Percentiles rank a stretch among this genome's conserved stretches.
These are phyloP conservation scores for Eurytoma californica DNA, from an alignment of 2,888 invertebrate species.

Conservation along the genomic window DNA sequence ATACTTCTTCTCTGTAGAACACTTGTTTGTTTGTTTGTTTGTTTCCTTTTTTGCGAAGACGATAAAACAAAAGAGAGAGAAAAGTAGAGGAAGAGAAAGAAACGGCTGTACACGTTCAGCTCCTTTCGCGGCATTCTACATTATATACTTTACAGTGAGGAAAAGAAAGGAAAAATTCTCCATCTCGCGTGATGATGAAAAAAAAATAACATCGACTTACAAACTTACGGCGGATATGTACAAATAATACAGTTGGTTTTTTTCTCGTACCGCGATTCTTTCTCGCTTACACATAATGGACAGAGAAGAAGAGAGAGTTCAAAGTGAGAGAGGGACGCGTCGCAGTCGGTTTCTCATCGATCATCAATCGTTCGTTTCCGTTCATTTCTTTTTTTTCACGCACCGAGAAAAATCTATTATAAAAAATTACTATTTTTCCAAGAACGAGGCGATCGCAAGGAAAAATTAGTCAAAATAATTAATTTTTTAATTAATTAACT, in stretches of 20 bases:
- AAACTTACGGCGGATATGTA: slow-evolving; percentile 36
- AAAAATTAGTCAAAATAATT: slow-evolving; percentile 31
- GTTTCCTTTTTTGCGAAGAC: neutral
- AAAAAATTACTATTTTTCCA: no score
- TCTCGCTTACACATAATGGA: slow-evolving; percentile 9
- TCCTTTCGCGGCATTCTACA: slow-evolving; percentile 29
- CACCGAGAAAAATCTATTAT: no score
- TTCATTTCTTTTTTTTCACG: no score
- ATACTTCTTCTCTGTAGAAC: slow-evolving; percentile 41
- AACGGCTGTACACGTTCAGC: slow-evolving; percentile 29
- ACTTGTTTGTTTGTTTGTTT: slow-evolving; percentile 20
- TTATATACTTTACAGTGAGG: slow-evolving; percentile 15
- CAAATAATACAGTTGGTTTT: slow-evolving; percentile 46
- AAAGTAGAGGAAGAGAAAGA: slow-evolving; percentile 40
- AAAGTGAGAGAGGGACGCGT: slow-evolving; percentile 43
- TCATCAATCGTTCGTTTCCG: slow-evolving; percentile 6
- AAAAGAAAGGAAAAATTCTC: neutral
- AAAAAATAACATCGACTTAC: slow-evolving; percentile 42
- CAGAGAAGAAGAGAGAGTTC: slow-evolving; percentile 7
- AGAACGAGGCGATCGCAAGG: neutral
- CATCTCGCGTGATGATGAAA: slow-evolving; percentile 17
- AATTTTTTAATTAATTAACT: no score
- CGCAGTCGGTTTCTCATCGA: slow-evolving; percentile 44
- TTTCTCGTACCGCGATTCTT: slow-evolving; percentile 27
- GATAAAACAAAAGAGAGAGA: no score